Conservation (phyloP, 2,888 invertebrate species). For the Atethmia centrago region DNA sequence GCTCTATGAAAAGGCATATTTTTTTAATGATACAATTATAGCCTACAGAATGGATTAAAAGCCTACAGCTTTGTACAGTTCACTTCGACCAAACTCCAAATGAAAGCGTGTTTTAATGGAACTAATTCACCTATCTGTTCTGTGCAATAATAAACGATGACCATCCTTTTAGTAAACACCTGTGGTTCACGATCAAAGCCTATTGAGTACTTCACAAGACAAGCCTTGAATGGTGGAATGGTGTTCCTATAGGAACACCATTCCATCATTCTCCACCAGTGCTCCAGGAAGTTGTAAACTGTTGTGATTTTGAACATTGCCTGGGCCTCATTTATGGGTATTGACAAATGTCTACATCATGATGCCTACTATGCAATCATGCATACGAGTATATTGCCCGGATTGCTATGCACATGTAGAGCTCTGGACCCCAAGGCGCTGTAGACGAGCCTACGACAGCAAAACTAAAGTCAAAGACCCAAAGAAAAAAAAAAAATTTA, state of each 20-base stretch:
- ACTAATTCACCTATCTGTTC: constrained; percentile 16
- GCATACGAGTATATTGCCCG: not conserved
- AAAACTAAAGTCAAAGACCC: not conserved
- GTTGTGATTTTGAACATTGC: not conserved
- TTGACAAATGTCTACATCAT: not conserved
- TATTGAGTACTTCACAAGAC: constrained; percentile 4
- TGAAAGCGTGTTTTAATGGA: constrained; percentile 18
- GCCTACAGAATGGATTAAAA: constrained; percentile 21
- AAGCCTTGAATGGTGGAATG: not conserved
- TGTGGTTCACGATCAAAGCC: constrained; percentile 14
- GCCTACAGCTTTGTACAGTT: not conserved
- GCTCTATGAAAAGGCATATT: not conserved
- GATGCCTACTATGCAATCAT: not conserved
- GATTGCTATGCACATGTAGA: not conserved
- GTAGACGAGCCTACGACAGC: not conserved
- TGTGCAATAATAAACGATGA: constrained; percentile 16
- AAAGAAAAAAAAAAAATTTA: not conserved
- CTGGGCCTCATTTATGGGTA: no score
- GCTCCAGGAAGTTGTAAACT: not conserved
- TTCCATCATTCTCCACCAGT: no score
- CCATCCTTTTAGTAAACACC: constrained; percentile 4
- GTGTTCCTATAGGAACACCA: no score
- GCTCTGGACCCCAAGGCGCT: not conserved
- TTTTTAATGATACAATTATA: constrained; percentile 29
- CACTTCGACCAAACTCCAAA: constrained; percentile 19